These are phyloP conservation scores for Schizopygopsis pylzovi DNA, from an alignment of 2,797 vertebrate genomes.

Conservation along the genomic window DNA sequence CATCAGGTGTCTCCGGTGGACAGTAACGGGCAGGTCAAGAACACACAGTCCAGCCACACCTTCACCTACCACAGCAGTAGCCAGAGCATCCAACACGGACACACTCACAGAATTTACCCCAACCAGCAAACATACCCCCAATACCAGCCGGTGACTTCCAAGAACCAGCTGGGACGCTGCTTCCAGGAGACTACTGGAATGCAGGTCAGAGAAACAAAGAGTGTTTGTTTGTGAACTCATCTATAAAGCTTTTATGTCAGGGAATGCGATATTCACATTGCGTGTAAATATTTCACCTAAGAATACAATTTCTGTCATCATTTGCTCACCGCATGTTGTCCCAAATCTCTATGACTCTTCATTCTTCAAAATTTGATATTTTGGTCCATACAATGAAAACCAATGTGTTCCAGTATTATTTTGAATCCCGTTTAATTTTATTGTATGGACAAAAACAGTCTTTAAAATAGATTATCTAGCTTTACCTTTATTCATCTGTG, in stretches of 20 bases:
- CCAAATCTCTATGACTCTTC: neutral
- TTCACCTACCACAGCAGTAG: conserved; percentile 84
- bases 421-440: neutral
- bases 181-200: conserved; percentile 94
- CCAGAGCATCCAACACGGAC: conserved; percentile 82
- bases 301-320: neutral
- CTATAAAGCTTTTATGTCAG: neutral
- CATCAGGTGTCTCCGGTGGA: conserved; percentile 97
- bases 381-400: neutral
- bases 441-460: neutral
- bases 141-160: conserved; percentile 87
- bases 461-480: neutral
- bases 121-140: conserved; percentile 86
- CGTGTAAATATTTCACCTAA: neutral
- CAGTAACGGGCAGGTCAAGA: conserved; percentile 78
- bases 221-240: conserved; percentile 22
- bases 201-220: conserved; percentile 81
- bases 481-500: conserved; percentile 3
- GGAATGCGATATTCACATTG: neutral
- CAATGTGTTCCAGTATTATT: neutral
- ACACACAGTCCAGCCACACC: conserved; percentile 78
- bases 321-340: neutral
- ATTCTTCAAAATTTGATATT: neutral
- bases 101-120: conserved; percentile 85
- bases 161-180: conserved; percentile 92